These are phyloP conservation scores for Hippocampus abdominalis DNA, from an alignment of 2,113 vertebrate species.

Conservation along the genomic window DNA sequence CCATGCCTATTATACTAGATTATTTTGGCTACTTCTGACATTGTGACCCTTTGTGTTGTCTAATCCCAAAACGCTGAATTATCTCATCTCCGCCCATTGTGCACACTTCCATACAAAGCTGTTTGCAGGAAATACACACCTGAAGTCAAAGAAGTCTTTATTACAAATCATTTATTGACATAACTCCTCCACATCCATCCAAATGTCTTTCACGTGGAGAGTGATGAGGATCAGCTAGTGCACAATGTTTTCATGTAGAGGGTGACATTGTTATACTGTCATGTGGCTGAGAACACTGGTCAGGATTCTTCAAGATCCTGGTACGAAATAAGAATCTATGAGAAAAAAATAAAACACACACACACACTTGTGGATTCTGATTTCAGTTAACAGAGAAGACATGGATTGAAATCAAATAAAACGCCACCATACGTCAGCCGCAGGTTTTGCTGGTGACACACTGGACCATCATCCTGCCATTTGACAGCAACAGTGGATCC, in stretches of 20 bases:
- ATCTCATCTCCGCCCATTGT: neutral
- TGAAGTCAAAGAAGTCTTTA: slow-evolving; percentile 50
- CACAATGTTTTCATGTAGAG: slow-evolving; percentile 9
- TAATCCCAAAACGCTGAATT: neutral
- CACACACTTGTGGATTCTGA: neutral
- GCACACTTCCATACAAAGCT: neutral
- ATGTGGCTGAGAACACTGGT: neutral
- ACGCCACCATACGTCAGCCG: neutral
- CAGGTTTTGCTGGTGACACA: neutral
- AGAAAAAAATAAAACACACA: neutral
- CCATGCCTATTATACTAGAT: too few relatives aligned
- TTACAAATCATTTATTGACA: slow-evolving; percentile 70
- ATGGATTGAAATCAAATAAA: neutral
- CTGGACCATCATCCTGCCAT: neutral
- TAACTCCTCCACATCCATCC: slow-evolving; percentile 40
- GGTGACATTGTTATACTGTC: slow-evolving; percentile 25
- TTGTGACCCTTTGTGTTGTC: too few relatives aligned
- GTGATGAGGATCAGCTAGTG: slow-evolving; percentile 13
- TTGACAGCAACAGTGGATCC: neutral
- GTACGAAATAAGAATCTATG: slow-evolving; percentile 1
- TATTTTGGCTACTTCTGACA: too few relatives aligned
- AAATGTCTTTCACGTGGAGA: slow-evolving; percentile 18
- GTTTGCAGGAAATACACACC: neutral
- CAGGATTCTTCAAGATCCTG: neutral
- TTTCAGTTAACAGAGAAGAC: neutral